phyloP scores from a whole-genome alignment of 37 sponge, comb jelly and placozoan species.

The Ianthella basta region DNA sequence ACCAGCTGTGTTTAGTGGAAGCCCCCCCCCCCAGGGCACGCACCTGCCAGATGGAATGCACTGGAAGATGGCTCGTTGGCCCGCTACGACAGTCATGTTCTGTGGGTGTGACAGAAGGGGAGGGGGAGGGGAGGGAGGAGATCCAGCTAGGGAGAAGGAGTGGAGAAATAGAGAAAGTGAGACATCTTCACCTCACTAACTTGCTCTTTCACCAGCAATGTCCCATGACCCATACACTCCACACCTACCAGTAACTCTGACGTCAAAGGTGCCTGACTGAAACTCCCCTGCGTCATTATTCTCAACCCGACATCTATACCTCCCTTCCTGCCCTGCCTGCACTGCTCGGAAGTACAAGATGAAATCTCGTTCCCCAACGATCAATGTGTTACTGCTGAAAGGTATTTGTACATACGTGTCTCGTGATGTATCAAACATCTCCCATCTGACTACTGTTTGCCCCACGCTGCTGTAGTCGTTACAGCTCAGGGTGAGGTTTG shows the following conservation, averaged over 20 bases:
- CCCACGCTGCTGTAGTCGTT: background rate
- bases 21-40: background rate
- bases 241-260: background rate
- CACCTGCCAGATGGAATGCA: constrained; percentile 20
- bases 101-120: background rate
- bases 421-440: too few species aligned
- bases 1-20: too few species aligned
- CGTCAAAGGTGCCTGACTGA: background rate
- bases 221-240: background rate
- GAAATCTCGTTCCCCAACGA: too few species aligned
- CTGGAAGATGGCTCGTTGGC: background rate
- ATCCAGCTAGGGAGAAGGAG: background rate
- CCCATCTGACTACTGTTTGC: background rate
- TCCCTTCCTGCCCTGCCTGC: background rate
- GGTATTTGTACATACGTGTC: too few species aligned
- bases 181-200: background rate
- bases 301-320: background rate
- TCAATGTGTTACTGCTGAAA: too few species aligned
- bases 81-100: background rate
- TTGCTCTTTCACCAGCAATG: too few species aligned
- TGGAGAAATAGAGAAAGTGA: background rate
- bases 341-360: too few species aligned
- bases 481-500: background rate
- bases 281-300: background rate
- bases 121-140: background rate